These are phyloP conservation scores for Macroteleia sp. DNA, from an alignment of 2,888 invertebrate genomes.

Conservation along the genomic window DNA sequence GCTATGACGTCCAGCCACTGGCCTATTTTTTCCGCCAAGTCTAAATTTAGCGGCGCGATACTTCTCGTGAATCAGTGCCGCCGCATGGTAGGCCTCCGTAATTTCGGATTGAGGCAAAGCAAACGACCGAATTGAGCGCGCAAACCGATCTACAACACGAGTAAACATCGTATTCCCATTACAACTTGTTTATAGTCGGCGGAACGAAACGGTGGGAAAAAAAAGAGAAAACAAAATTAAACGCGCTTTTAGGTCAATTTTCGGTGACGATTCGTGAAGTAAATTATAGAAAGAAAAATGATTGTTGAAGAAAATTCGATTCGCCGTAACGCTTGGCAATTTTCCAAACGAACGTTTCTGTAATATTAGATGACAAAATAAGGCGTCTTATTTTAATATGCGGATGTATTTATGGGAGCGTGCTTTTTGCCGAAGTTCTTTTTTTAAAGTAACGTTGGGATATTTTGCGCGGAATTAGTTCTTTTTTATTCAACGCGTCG, in stretches of 20 bases:
- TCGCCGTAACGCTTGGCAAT: conserved; percentile 22
- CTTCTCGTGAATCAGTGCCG: conserved; percentile 76
- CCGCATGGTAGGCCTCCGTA: conserved; percentile 53
- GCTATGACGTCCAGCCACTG: conserved; percentile 76
- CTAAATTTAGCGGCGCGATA: conserved; percentile 78
- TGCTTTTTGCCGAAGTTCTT: too few species aligned
- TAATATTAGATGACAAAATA: conserved; percentile 51
- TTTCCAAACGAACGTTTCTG: conserved; percentile 31
- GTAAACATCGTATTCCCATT: conserved; percentile 43
- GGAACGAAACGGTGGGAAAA: too few species aligned
- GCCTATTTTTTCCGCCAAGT: conserved; percentile 78
- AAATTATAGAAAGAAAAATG: conserved; percentile 7
- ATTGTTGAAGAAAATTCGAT: conserved; percentile 35
- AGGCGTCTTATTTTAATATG: conserved; percentile 33
- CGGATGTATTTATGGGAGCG: conserved; percentile 19
- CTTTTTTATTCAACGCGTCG: too few species aligned
- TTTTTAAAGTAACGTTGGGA: not conserved
- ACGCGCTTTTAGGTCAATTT: conserved; percentile 30
- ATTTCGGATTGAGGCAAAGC: conserved; percentile 65
- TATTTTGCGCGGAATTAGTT: too few species aligned
- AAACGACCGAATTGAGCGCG: conserved; percentile 50
- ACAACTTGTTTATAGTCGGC: conserved; percentile 47
- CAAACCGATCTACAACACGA: conserved; percentile 14
- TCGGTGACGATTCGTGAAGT: conserved; percentile 19
- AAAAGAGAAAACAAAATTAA: conserved; percentile 8